These are phyloP conservation scores for Hepsetus odoe DNA, from an alignment of 2,113 vertebrate genomes.

Conservation along the genomic window DNA sequence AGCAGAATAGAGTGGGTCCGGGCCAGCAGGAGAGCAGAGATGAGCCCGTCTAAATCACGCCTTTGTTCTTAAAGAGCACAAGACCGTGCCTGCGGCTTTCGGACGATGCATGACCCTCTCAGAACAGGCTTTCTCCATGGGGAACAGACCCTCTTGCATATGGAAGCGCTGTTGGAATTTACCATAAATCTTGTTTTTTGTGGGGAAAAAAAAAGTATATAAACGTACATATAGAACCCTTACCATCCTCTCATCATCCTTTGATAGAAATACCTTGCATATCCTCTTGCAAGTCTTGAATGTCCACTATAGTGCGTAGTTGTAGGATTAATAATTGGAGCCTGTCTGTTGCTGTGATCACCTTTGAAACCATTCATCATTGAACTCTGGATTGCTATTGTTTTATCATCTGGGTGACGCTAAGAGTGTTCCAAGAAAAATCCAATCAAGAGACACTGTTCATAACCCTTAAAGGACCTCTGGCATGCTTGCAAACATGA, in stretches of 20 bases:
- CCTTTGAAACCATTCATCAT: no score
- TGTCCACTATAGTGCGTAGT: no score
- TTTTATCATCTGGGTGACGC: no score
- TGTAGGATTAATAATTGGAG: no score
- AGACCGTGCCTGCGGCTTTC: background rate
- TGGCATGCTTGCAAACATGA: no score
- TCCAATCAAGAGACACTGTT: no score
- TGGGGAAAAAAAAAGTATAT: background rate
- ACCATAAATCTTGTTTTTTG: background rate
- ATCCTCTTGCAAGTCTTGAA: background rate
- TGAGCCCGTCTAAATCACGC: slow-evolving; percentile 37
- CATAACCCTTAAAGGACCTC: no score
- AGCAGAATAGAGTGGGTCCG: slow-evolving; percentile 18
- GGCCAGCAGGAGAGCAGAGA: slow-evolving; percentile 33
- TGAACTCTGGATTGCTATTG: no score
- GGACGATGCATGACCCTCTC: background rate
- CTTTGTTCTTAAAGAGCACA: slow-evolving; percentile 40
- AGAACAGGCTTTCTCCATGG: background rate
- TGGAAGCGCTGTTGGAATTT: background rate
- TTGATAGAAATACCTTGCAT: background rate
- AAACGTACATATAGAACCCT: background rate
- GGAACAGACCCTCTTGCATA: background rate
- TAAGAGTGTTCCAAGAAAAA: no score
- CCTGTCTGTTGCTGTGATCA: no score
- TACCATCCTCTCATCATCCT: no score